phyloP scores from a whole-genome alignment of 1,140 invertebrate genomes.

The Ridgeia piscesae region DNA sequence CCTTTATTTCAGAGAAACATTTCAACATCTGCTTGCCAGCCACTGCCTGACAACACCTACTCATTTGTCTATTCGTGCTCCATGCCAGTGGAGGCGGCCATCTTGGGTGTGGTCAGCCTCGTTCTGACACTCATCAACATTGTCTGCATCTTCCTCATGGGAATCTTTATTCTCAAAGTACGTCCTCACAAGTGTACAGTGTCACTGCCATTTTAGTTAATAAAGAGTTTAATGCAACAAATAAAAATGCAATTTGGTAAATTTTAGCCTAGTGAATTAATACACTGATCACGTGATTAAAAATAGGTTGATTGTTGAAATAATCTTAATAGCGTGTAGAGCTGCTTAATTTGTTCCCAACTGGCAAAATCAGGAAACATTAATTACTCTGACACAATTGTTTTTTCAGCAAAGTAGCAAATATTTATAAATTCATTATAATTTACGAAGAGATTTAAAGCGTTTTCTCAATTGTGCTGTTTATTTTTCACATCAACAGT shows the following conservation, averaged over 20 bases:
- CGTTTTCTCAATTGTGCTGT: slow-evolving; percentile 10
- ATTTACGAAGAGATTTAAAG: slow-evolving; percentile 18
- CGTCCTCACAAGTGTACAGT: slow-evolving; percentile 22
- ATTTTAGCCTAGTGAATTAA: neutral
- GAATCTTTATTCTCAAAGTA: slow-evolving; percentile 78
- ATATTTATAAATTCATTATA: neutral
- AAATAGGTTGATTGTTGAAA: neutral
- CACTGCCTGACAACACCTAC: slow-evolving; percentile 45
- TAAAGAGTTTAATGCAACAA: neutral
- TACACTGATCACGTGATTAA: neutral
- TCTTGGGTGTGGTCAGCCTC: slow-evolving; percentile 78
- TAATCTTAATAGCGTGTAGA: neutral
- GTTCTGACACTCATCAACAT: slow-evolving; percentile 81
- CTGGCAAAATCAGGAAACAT: neutral
- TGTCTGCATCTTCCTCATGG: slow-evolving; percentile 80
- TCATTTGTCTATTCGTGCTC: slow-evolving; percentile 45
- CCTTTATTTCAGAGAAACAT: neutral
- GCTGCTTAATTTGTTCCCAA: neutral
- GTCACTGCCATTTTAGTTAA: neutral
- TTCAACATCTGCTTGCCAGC: slow-evolving; percentile 33
- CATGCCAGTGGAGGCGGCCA: slow-evolving; percentile 68
- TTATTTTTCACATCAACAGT: slow-evolving; percentile 58
- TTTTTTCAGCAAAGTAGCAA: neutral
- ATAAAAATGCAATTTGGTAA: neutral
- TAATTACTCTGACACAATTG: too few relatives aligned